Evolutionary conservation across 2,888 invertebrate species (phyloP).

Genomic region (Hipparchia sbordonii): DNA sequence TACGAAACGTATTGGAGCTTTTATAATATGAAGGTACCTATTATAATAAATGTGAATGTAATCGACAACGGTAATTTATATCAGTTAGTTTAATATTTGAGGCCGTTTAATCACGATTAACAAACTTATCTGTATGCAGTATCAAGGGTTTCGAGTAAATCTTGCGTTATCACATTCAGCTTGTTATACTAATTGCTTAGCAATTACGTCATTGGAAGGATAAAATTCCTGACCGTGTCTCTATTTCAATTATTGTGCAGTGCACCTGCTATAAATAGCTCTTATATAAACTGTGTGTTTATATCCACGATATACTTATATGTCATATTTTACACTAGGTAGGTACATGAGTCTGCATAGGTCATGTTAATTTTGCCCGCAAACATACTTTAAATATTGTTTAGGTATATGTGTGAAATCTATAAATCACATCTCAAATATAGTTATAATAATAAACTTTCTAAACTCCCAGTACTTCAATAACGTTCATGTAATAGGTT

Average conservation of each 20-base stretch:
- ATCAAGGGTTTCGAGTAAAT: slow-evolving; percentile 54
- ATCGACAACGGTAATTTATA: slow-evolving; percentile 9
- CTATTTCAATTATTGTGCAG: slow-evolving; percentile 24
- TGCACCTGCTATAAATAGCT: slow-evolving; percentile 24
- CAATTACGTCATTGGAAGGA: slow-evolving; percentile 42
- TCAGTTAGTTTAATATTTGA: slow-evolving; percentile 12
- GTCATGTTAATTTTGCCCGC: not conserved
- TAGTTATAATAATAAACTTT: slow-evolving; percentile 2
- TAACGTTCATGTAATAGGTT: not conserved
- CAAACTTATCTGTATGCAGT: slow-evolving; percentile 22
- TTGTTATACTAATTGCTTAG: slow-evolving; percentile 44
- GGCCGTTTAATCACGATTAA: slow-evolving; percentile 16
- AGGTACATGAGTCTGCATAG: not conserved
- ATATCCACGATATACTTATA: not conserved
- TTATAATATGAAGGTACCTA: not conserved
- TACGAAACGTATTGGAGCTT: not conserved
- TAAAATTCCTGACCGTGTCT: slow-evolving; percentile 36
- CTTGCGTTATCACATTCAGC: slow-evolving; percentile 42
- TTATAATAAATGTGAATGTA: slow-evolving; percentile 8
- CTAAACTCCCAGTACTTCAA: slow-evolving; percentile 1
- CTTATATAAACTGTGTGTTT: slow-evolving; percentile 1
- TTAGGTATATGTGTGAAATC: not conserved
- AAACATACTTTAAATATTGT: not conserved
- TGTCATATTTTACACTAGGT: too few species aligned
- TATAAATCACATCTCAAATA: not conserved